phyloP scores from a whole-genome alignment of 2,888 invertebrate genomes.

The Quadriops clusia region DNA sequence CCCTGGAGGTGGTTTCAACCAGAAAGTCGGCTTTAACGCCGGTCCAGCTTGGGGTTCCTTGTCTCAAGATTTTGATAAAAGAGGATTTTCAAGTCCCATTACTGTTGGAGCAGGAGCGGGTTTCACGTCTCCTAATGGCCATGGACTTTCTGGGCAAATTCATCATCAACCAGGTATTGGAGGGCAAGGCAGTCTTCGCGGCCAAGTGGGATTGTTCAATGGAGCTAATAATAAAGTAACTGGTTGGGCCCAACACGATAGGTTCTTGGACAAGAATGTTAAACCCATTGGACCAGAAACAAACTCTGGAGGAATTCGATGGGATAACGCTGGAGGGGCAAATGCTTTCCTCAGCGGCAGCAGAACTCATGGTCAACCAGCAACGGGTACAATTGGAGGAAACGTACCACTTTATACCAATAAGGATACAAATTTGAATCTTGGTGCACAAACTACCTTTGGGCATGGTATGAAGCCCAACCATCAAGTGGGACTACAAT shows the following conservation, averaged over 20 bases:
- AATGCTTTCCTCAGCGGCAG: conserved; percentile 6
- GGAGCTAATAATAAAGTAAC: conserved; percentile 7
- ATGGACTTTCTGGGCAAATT: conserved; percentile 5
- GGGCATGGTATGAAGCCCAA: conserved; percentile 7
- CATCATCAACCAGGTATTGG: conserved; percentile 5
- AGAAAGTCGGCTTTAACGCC: conserved; percentile 1
- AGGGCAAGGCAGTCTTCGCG: conserved; percentile 2
- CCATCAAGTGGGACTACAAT: conserved; percentile 1
- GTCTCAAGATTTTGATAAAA: neutral
- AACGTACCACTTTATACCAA: conserved; percentile 5
- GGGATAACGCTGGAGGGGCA: conserved; percentile 7
- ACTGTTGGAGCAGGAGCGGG: neutral
- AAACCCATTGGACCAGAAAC: conserved; percentile 7
- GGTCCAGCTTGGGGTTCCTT: conserved; percentile 5
- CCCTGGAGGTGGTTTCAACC: neutral
- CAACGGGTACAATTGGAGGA: conserved; percentile 8
- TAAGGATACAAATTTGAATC: conserved; percentile 4
- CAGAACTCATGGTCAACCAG: conserved; percentile 5
- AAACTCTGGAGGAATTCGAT: conserved; percentile 9
- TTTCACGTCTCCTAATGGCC: neutral
- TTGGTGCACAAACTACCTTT: conserved; percentile 4
- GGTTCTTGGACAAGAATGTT: conserved; percentile 10
- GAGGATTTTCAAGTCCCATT: neutral
- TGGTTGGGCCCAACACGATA: conserved; percentile 10
- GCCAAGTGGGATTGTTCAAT: conserved; percentile 4